Evolutionary conservation across 2,888 invertebrate genomes (phyloP).

Genomic region (Steromphala cineraria): DNA sequence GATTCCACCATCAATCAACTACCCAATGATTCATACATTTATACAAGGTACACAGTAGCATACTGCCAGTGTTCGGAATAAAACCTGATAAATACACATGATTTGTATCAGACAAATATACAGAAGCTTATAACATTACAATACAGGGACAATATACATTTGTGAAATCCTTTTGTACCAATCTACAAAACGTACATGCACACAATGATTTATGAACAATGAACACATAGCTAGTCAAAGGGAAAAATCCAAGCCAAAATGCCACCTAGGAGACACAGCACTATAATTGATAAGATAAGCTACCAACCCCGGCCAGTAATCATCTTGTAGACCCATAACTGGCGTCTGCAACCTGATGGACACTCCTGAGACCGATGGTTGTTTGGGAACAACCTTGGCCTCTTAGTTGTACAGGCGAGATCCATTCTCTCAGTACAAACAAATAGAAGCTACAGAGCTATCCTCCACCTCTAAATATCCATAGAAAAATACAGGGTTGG

Average conservation of each 20-base stretch:
- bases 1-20: not conserved
- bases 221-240: constrained; percentile 6
- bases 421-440: too few relatives aligned
- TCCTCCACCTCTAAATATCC: too few relatives aligned
- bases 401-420: too few relatives aligned
- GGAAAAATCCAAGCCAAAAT: not conserved
- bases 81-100: constrained; percentile 18
- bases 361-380: too few relatives aligned
- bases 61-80: not conserved
- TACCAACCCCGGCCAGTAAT: too few relatives aligned
- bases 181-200: constrained; percentile 5
- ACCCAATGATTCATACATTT: constrained; percentile 1
- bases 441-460: too few relatives aligned
- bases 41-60: not conserved
- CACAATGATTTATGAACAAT: constrained; percentile 1
- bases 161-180: not conserved
- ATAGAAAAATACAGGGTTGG: too few relatives aligned
- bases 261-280: not conserved
- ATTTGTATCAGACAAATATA: constrained; percentile 17
- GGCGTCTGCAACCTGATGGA: too few relatives aligned
- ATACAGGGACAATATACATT: not conserved
- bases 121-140: constrained; percentile 9
- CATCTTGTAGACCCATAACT: too few relatives aligned
- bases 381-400: too few relatives aligned
- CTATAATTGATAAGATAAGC: not conserved